Percentiles rank a stretch among this genome's conserved stretches.
These are phyloP conservation scores for Cheilosia urbana DNA, from an alignment of 2,888 invertebrate genomes.

Conservation along the genomic window DNA sequence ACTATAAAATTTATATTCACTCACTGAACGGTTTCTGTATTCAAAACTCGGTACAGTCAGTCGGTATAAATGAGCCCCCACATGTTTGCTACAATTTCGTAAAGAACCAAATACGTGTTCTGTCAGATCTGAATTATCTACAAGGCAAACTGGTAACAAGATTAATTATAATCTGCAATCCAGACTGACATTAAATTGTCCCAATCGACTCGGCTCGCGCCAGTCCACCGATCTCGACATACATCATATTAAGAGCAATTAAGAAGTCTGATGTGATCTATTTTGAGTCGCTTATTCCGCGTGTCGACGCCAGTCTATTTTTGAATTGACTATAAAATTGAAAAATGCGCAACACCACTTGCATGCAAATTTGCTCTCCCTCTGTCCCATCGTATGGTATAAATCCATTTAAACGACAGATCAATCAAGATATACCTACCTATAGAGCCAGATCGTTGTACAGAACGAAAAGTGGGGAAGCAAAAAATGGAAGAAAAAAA, in stretches of 20 bases:
- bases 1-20: no score
- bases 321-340: slow-evolving; percentile 55
- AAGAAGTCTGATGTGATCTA: slow-evolving; percentile 69
- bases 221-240: slow-evolving; percentile 29
- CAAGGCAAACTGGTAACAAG: slow-evolving; percentile 20
- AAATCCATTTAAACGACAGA: slow-evolving; percentile 74
- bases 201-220: slow-evolving; percentile 9
- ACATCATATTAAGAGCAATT: slow-evolving; percentile 71
- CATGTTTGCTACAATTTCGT: no score
- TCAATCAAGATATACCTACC: slow-evolving; percentile 65
- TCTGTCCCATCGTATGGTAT: slow-evolving; percentile 47
- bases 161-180: slow-evolving; percentile 51
- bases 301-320: slow-evolving; percentile 71
- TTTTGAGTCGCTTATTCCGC: slow-evolving; percentile 58
- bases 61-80: no score
- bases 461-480: background rate
- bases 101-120: background rate
- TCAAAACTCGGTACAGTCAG: no score
- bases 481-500: background rate
- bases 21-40: no score
- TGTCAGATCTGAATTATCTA: slow-evolving; percentile 17
- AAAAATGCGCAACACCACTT: slow-evolving; percentile 20
- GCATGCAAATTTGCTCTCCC: slow-evolving; percentile 64
- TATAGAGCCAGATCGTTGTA: slow-evolving; percentile 21
- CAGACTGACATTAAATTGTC: slow-evolving; percentile 46